phyloP scores from a whole-genome alignment of 2,888 invertebrate species.

The Pyralis farinalis region DNA sequence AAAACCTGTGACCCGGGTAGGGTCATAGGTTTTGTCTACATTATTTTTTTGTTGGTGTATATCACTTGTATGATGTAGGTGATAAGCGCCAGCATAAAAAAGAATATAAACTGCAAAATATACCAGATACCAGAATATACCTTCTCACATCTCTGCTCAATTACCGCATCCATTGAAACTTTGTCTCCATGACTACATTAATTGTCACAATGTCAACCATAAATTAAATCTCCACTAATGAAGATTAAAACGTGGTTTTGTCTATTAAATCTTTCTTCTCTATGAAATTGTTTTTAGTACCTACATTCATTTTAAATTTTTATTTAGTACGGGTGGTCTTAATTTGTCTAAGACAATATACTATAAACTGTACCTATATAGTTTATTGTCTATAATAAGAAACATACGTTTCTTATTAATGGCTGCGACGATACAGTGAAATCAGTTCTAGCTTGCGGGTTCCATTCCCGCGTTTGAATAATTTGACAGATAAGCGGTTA shows the following conservation, averaged over 20 bases:
- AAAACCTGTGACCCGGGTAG: too few relatives aligned
- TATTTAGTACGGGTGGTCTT: conserved; percentile 42
- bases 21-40: too few relatives aligned
- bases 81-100: too few relatives aligned
- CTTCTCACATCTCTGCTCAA: background rate
- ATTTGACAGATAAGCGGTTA: background rate
- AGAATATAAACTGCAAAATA: too few relatives aligned
- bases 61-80: too few relatives aligned
- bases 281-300: conserved; percentile 20
- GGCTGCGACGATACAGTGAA: background rate
- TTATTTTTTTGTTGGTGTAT: too few relatives aligned
- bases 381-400: background rate
- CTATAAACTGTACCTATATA: too few relatives aligned
- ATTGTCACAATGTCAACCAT: conserved; percentile 45
- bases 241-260: conserved; percentile 59
- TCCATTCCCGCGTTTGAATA: background rate
- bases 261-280: conserved; percentile 34
- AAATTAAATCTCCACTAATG: conserved; percentile 67
- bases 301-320: conserved; percentile 5
- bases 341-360: background rate
- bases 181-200: conserved; percentile 26
- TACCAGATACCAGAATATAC: too few relatives aligned
- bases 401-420: background rate
- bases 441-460: background rate
- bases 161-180: conserved; percentile 24